Base-by-base conservation (phyloP, 2,113 vertebrate genomes). In the Pogonocichla stellata region DNA sequence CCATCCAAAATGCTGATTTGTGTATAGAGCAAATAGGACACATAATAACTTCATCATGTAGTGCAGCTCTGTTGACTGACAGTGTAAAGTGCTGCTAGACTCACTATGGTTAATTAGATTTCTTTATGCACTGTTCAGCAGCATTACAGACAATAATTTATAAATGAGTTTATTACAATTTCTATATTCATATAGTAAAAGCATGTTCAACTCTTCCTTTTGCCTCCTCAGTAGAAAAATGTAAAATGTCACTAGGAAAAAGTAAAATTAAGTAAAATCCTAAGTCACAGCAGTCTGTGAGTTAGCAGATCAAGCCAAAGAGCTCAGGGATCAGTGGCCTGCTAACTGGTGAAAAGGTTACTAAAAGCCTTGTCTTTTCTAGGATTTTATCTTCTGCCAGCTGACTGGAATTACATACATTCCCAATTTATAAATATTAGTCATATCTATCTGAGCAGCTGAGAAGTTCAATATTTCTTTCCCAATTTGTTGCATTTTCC, bases 1-100 rank as follows among this genome's bases (percentile, higher is more conserved):
- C 88, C 73, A 92, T 86, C 92, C 95, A 89, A 96, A 96, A 97
- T 96, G 86, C 95, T 95, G 96, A 95, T 96, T 86, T 97, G 93
- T 97, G 90, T 95, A 83, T 66, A 95, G 81, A 90, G 86, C 74
- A 90, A 93, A 97, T 89, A 95, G 92, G 94, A 93, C 80, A 74
- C 77, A 71, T 53, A 80, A 87, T 93, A 75, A 95, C 95, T 94
- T 90, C 95, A 95, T 96, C 88, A 89, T 66, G 73, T 66, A 77
- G 74, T 92, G 78, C 79, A 92, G 74, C 80, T 95, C 80, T 92
- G 77, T 64, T 97, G 96, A 94, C 45, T 97, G 95, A 94, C 77
- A 88, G 81, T 78, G 62, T 75, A 96, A 51, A 95, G 54, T 90
- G 86, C 89, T 95, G 66, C 87, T 87, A 51, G 78, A 86, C 62